phyloP scores from a whole-genome alignment of 2,797 vertebrate genomes.

The Falco naumanni region DNA sequence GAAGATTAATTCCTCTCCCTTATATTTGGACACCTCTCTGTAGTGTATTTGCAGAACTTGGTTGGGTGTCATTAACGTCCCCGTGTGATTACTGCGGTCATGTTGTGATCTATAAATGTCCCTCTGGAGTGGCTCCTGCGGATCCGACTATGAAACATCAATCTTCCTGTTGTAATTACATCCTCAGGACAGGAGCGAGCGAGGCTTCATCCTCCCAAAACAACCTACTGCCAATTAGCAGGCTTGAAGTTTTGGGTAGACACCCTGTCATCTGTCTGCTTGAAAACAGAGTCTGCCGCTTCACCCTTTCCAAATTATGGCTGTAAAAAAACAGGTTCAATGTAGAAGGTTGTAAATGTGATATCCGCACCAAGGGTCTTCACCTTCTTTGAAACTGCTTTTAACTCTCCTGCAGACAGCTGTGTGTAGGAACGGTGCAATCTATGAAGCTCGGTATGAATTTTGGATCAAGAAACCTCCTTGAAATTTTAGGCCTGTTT shows the following conservation, averaged over 20 bases:
- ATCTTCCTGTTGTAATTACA: slow-evolving; percentile 40
- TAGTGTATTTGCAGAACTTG: slow-evolving; percentile 42
- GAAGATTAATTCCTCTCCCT: slow-evolving; percentile 42
- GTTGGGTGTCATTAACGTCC: slow-evolving; percentile 28
- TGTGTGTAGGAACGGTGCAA: neutral
- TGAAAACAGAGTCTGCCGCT: neutral
- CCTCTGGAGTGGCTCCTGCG: slow-evolving; percentile 26
- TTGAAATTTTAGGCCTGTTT: neutral
- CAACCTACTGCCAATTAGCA: neutral
- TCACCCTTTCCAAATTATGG: neutral
- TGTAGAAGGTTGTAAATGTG: neutral
- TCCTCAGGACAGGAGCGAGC: slow-evolving; percentile 24
- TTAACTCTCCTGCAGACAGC: neutral
- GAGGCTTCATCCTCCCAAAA: slow-evolving; percentile 23
- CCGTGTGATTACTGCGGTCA: neutral
- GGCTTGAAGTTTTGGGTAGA: neutral
- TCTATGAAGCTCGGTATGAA: neutral
- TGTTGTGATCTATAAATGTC: neutral
- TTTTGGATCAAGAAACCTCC: neutral
- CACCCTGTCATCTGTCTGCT: neutral
- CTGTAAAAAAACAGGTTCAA: neutral
- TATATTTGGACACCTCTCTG: slow-evolving; percentile 38
- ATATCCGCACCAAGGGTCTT: neutral
- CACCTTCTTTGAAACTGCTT: neutral
- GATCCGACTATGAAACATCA: neutral